Evolutionary conservation across 2,888 invertebrate species (phyloP).

Genomic region (Pasiphila rectangulata): DNA sequence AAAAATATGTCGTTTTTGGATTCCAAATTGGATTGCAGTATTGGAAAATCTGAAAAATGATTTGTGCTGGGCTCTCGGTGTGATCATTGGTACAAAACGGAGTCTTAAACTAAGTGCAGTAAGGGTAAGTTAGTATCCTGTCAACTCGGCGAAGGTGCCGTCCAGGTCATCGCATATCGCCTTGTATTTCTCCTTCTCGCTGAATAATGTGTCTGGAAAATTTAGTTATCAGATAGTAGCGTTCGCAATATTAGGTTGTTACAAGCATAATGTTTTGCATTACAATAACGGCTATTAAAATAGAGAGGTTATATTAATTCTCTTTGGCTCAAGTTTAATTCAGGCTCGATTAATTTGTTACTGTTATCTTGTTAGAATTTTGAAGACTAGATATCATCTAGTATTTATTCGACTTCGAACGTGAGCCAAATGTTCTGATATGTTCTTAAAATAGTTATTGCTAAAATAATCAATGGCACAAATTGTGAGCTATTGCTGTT

Average conservation of each 20-base stretch:
- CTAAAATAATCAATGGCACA: neutral
- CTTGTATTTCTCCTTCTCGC: constrained; percentile 97
- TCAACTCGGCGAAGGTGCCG: constrained; percentile 97
- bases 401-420: neutral
- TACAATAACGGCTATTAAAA: no score
- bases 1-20: no score
- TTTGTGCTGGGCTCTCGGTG: constrained; percentile 10
- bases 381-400: neutral
- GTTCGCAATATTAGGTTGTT: constrained; percentile 23
- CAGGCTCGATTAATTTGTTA: constrained; percentile 1
- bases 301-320: constrained; percentile 57
- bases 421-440: neutral
- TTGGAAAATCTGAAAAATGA: constrained; percentile 8
- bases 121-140: constrained; percentile 90
- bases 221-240: constrained; percentile 61
- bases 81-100: constrained; percentile 45
- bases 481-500: no score
- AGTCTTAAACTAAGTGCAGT: constrained; percentile 65
- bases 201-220: constrained; percentile 91
- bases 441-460: neutral
- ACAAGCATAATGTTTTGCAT: neutral
- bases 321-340: constrained; percentile 44
- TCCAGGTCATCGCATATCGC: constrained; percentile 98
- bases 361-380: constrained; percentile 1
- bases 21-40: no score